A percentile compares a stretch with the other conserved stretches of the same genome.
phyloP scores from a whole-genome alignment of 2,797 vertebrate species.

The Poecilia wingei region DNA sequence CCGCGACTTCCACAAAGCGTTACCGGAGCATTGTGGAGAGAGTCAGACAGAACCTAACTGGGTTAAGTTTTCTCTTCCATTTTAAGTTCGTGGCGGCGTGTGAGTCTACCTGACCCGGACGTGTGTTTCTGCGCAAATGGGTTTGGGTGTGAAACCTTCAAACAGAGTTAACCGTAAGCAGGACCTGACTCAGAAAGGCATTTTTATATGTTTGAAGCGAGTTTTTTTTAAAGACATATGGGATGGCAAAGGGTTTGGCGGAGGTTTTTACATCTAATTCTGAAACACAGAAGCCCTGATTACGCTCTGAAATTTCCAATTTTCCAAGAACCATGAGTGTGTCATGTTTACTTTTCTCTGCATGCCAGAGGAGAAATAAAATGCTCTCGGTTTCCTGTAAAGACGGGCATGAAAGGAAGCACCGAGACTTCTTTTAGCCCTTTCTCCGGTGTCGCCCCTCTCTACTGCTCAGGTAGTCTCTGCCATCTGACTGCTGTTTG shows the following conservation, averaged over 20 bases:
- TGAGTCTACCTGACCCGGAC: conserved; percentile 28
- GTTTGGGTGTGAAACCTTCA: conserved; percentile 41
- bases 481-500: conserved; percentile 73
- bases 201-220: conserved; percentile 53
- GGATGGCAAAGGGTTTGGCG: conserved; percentile 23
- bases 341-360: conserved; percentile 69
- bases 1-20: conserved; percentile 59
- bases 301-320: conserved; percentile 63
- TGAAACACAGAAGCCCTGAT: conserved; percentile 52
- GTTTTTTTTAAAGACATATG: conserved; percentile 19
- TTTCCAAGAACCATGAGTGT: conserved; percentile 63
- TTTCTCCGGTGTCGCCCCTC: conserved; percentile 68
- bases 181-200: conserved; percentile 51
- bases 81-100: conserved; percentile 36
- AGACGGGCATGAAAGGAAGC: conserved; percentile 76
- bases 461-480: conserved; percentile 67
- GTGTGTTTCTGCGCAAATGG: conserved; percentile 37
- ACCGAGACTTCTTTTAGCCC: conserved; percentile 68
- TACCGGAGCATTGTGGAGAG: conserved; percentile 53
- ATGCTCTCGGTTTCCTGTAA: conserved; percentile 61
- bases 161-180: conserved; percentile 31
- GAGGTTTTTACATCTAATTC: conserved; percentile 58
- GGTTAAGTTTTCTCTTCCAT: conserved; percentile 47
- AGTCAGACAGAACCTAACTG: conserved; percentile 55
- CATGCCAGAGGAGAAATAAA: conserved; percentile 52